Conservation (phyloP, 2,113 vertebrate species). For the Ammodytes dubius region DNA sequence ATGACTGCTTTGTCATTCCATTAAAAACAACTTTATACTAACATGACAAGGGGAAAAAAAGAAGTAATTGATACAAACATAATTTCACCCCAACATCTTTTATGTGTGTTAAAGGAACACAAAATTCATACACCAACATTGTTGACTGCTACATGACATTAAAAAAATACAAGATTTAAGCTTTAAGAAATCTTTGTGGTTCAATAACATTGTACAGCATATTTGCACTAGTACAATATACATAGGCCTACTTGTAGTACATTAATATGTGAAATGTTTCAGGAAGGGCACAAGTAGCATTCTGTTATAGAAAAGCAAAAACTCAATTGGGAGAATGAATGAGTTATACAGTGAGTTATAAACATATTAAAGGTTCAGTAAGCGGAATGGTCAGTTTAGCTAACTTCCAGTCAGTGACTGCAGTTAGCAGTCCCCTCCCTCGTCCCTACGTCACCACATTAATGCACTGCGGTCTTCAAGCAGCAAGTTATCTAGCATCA, state of each 20-base stretch:
- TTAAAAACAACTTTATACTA: conserved; percentile 79
- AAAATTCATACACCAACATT: not conserved
- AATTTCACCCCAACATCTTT: not conserved
- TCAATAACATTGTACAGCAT: not conserved
- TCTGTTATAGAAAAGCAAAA: too few relatives aligned
- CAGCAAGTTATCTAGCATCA: too few relatives aligned
- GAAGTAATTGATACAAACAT: conserved; percentile 25
- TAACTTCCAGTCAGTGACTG: too few relatives aligned
- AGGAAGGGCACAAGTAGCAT: not conserved
- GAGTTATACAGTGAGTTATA: too few relatives aligned
- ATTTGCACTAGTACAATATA: not conserved
- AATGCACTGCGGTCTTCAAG: too few relatives aligned
- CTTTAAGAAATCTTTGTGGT: not conserved
- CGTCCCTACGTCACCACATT: too few relatives aligned
- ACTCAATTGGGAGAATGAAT: too few relatives aligned
- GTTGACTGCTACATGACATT: not conserved
- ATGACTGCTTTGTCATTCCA: conserved; percentile 66
- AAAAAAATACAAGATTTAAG: not conserved
- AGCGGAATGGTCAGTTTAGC: too few relatives aligned
- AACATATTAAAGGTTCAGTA: too few relatives aligned
- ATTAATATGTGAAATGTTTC: not conserved
- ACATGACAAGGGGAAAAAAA: conserved; percentile 31
- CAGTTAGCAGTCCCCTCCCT: too few relatives aligned
- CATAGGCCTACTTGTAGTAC: not conserved
- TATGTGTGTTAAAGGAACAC: not conserved